A percentile compares a stretch with the other conserved stretches of the same genome.
These are phyloP conservation scores for Dolichoris vasculosae DNA, from an alignment of 1,140 invertebrate genomes.

Conservation along the genomic window DNA sequence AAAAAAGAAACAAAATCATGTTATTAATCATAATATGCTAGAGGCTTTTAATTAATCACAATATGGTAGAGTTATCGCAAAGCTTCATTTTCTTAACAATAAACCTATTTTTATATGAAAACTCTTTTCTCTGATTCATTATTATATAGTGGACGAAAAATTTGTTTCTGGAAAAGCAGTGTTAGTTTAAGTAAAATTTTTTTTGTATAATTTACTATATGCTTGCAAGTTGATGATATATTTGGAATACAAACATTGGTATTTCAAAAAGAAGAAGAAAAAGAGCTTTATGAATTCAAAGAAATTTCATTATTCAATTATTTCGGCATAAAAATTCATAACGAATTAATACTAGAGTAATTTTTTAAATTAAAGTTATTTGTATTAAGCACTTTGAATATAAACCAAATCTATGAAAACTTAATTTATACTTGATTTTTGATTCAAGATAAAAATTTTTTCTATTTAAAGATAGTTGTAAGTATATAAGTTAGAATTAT, in stretches of 20 bases:
- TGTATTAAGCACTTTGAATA: background rate
- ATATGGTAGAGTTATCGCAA: background rate
- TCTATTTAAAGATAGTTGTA: too few species aligned
- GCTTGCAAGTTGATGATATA: background rate
- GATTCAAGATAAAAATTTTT: too few species aligned
- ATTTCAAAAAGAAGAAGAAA: background rate
- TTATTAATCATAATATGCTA: too few species aligned
- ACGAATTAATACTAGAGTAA: background rate
- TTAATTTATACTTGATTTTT: background rate
- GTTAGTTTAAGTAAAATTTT: background rate
- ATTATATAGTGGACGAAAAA: background rate
- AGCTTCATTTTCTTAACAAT: background rate
- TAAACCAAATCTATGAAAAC: background rate
- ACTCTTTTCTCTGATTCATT: background rate
- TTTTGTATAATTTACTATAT: background rate
- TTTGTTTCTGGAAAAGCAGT: background rate
- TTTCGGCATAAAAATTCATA: background rate
- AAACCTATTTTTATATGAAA: background rate
- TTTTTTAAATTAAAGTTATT: background rate
- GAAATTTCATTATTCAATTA: background rate
- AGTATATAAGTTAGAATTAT: too few species aligned
- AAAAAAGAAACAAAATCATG: background rate
- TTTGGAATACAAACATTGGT: background rate
- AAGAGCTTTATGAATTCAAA: background rate
- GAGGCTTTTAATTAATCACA: background rate